Evolutionary conservation across 2,797 vertebrate species (phyloP), one percentile per base, ranked within the genome.

Genomic region (Rachycentron canadum): DNA sequence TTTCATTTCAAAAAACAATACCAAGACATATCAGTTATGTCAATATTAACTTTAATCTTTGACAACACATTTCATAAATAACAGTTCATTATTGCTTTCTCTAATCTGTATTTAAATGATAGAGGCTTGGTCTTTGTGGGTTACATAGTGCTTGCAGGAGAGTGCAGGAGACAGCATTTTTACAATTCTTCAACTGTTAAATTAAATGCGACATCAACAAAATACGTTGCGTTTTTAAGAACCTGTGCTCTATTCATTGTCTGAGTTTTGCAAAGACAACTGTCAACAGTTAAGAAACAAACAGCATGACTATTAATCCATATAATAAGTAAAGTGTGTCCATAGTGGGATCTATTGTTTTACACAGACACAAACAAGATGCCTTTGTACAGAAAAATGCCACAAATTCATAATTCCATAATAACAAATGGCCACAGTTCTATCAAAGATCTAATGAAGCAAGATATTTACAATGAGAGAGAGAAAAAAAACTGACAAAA

Each of bases 21-120:
- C 26, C 9, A 66, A 43, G 36, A 76, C 79, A 25, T 55, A 30
- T 71, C 23, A 53, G 7, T 79, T 87, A 79, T 90, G 74, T 85
- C 82, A 92, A 91, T 88, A 84, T 88, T 78, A 89, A 89, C 84
- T 90, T 94, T 94, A 91, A 90, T 93, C 74, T 92, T 94, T 90
- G 90, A 95, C 91, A 90, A 86, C 87, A 94, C 92, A 88, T 88
- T 88, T 93, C 86, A 94, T 93, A 93, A 94, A 95, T 93, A 93
- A 85, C 84, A 89, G 69, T 80, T 90, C 55, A 80, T 94, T 94
- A 94, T 94, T 94, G 88, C 92, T 91, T 90, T 89, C 43, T 87
- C 83, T 93, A 86, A 91, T 91, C 82, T 78, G 90, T 85, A 84
- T 85, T 84, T 89, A 78, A 91, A 89, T 80, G 45, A 83, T 73